These are phyloP conservation scores for Sesamia nonagrioides DNA, from an alignment of 1,140 invertebrate species.

Conservation along the genomic window DNA sequence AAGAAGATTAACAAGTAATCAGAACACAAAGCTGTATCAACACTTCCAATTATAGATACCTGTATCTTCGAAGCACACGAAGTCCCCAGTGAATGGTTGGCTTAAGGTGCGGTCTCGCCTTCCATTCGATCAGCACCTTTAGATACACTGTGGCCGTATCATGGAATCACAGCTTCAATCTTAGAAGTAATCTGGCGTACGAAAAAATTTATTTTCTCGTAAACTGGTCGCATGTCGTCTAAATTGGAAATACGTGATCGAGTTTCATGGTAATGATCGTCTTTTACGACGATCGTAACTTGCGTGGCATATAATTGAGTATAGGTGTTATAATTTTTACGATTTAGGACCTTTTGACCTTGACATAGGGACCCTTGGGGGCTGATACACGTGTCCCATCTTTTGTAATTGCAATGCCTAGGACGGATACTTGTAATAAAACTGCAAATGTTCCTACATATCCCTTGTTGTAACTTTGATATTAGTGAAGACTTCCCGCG, in stretches of 20 bases:
- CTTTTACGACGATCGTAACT: constrained; percentile 54
- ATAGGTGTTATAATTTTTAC: constrained; percentile 23
- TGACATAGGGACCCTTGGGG: constrained; percentile 13
- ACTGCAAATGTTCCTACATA: neutral
- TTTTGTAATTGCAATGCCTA: constrained; percentile 1
- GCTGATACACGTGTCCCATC: neutral
- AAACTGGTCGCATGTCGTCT: constrained; percentile 53
- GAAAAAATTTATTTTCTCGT: constrained; percentile 50
- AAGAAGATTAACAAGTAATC: constrained; percentile 36
- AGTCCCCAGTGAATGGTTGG: constrained; percentile 13
- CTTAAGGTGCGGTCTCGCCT: constrained; percentile 9
- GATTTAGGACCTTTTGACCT: constrained; percentile 18
- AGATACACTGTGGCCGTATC: neutral
- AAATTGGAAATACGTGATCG: constrained; percentile 58
- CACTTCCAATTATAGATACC: constrained; percentile 9
- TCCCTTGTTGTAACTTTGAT: constrained; percentile 1
- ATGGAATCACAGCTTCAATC: constrained; percentile 31
- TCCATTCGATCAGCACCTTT: constrained; percentile 18
- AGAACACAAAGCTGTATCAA: constrained; percentile 15
- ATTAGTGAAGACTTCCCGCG: too few relatives aligned
- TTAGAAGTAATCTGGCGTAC: constrained; percentile 9
- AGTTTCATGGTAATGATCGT: constrained; percentile 52
- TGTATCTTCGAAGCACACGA: constrained; percentile 2
- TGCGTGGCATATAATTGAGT: constrained; percentile 49
- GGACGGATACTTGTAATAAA: neutral